A percentile compares a stretch with the other conserved stretches of the same genome.
phyloP scores from a whole-genome alignment of 2,113 vertebrate genomes.

The Macquaria ambigua region DNA sequence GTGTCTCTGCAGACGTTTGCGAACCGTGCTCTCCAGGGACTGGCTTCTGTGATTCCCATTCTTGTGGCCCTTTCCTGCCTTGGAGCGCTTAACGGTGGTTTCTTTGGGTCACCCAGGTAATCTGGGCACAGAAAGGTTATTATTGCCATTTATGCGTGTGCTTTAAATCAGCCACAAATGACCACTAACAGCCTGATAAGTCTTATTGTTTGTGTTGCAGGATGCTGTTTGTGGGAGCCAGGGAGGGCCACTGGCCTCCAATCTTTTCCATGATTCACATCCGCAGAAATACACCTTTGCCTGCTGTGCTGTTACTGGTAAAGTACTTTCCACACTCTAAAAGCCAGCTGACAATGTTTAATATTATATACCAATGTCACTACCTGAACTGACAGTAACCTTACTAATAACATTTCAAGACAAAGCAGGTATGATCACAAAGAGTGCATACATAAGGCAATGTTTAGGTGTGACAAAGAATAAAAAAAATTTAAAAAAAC shows the following conservation, averaged over 20 bases:
- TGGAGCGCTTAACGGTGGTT: conserved; percentile 89
- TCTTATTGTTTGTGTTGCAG: conserved; percentile 73
- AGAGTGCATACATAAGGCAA: no score
- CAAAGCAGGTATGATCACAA: no score
- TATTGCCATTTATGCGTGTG: background rate
- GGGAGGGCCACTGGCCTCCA: conserved; percentile 95
- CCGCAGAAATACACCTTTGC: conserved; percentile 93
- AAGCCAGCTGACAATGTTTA: no score
- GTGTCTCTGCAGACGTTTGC: conserved; percentile 87
- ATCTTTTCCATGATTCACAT: conserved; percentile 99
- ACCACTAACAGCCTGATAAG: background rate
- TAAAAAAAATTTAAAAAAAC: no score
- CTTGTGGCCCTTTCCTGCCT: conserved; percentile 91
- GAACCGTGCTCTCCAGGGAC: conserved; percentile 81
- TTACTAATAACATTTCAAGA: no score
- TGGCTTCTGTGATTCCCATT: conserved; percentile 86
- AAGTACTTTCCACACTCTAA: background rate
- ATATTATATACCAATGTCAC: background rate
- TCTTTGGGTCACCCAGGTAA: conserved; percentile 89
- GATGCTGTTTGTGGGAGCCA: conserved; percentile 96
- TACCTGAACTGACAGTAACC: background rate
- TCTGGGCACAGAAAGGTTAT: no score
- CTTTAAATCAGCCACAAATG: background rate
- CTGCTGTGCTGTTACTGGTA: conserved; percentile 96
- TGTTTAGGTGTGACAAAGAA: no score